A percentile compares a stretch with the other conserved stretches of the same genome.
Conservation (phyloP, 1,140 invertebrate species). For the Heliconius eleuchia region DNA sequence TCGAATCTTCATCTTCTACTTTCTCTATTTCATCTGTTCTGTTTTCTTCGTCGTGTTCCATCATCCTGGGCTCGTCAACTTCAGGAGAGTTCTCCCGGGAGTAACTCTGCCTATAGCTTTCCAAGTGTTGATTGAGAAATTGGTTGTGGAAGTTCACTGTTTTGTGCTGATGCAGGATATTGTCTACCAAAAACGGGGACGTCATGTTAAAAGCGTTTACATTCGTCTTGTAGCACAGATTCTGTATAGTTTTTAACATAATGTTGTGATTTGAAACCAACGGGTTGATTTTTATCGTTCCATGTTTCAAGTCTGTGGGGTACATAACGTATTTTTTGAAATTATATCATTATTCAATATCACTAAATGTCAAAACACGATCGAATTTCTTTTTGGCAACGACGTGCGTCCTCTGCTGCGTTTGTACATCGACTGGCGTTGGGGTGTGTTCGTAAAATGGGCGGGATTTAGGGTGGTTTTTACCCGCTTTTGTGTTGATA, state of each 20-base stretch:
- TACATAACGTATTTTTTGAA: slow-evolving; percentile 60
- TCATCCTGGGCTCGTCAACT: slow-evolving; percentile 55
- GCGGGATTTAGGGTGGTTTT: slow-evolving; percentile 67
- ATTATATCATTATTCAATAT: slow-evolving; percentile 33
- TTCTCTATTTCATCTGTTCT: slow-evolving; percentile 62
- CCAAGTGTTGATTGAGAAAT: slow-evolving; percentile 75
- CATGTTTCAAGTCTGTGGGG: slow-evolving; percentile 71
- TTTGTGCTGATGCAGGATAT: slow-evolving; percentile 77
- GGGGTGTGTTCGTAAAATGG: slow-evolving; percentile 72
- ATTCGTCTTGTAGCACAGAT: slow-evolving; percentile 62
- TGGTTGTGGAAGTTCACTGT: slow-evolving; percentile 74
- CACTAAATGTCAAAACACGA: slow-evolving; percentile 15
- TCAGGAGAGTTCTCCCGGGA: slow-evolving; percentile 72
- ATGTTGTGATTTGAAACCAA: slow-evolving; percentile 66
- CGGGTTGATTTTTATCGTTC: slow-evolving; percentile 60
- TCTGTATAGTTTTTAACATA: slow-evolving; percentile 76
- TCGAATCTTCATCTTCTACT: slow-evolving; percentile 73
- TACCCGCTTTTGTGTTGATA: slow-evolving; percentile 62
- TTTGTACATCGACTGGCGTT: slow-evolving; percentile 54
- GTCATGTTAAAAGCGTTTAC: slow-evolving; percentile 69
- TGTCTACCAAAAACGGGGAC: slow-evolving; percentile 76
- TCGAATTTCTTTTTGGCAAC: background rate
- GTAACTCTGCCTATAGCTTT: slow-evolving; percentile 67
- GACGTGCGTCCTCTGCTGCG: slow-evolving; percentile 44
- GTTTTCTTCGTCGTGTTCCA: slow-evolving; percentile 60